Conservation (phyloP, 2,888 invertebrate genomes). For the Antheraea yamamai region DNA sequence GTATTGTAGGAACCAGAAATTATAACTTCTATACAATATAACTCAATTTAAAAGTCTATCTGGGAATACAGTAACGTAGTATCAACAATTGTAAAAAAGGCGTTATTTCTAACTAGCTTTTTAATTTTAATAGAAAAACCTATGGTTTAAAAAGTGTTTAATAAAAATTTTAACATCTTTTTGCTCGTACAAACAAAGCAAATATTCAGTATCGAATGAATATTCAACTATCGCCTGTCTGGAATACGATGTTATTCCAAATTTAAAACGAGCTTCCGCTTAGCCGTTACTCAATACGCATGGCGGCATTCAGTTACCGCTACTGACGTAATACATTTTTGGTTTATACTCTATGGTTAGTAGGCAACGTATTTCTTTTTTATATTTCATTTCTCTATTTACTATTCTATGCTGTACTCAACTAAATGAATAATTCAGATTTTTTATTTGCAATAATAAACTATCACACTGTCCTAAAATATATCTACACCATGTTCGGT, state of each 20-base stretch:
- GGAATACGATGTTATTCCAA: conserved; percentile 57
- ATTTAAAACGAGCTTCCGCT: conserved; percentile 60
- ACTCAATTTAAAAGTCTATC: background rate
- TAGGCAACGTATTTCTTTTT: background rate
- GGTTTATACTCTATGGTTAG: background rate
- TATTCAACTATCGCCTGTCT: conserved; percentile 53
- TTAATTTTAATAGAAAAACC: too few relatives aligned
- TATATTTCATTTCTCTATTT: background rate
- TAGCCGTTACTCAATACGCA: conserved; percentile 45
- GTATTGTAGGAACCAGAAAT: background rate
- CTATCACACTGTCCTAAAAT: background rate
- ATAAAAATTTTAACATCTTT: background rate
- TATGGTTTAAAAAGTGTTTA: background rate
- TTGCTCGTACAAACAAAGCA: conserved; percentile 9
- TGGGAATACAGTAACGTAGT: too few relatives aligned
- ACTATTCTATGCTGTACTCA: too few relatives aligned
- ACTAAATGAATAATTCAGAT: too few relatives aligned
- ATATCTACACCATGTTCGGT: conserved; percentile 13
- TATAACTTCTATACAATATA: background rate
- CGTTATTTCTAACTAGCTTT: too few relatives aligned
- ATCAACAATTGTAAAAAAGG: too few relatives aligned
- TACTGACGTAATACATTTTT: conserved; percentile 8
- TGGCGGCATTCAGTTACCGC: conserved; percentile 10
- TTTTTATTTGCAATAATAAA: background rate
- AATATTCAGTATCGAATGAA: conserved; percentile 40